Percentiles rank a stretch among this genome's conserved stretches.
phyloP scores from a whole-genome alignment of 2,113 vertebrate species.

The Tupaia chinensis region DNA sequence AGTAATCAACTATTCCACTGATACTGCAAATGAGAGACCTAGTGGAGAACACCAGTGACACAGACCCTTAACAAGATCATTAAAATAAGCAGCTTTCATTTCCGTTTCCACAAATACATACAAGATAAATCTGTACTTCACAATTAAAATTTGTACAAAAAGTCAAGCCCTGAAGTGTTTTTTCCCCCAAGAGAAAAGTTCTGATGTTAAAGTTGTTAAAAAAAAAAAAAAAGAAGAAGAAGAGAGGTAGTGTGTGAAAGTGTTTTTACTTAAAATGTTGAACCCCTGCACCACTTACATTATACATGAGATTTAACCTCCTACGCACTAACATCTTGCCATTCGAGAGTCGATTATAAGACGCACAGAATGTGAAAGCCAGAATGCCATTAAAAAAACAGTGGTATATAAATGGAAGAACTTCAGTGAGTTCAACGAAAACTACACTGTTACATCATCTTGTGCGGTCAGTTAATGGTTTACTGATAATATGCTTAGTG shows the following conservation, averaged over 20 bases:
- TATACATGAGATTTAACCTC: conserved; percentile 80
- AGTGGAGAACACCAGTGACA: conserved; percentile 77
- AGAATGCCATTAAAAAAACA: conserved; percentile 64
- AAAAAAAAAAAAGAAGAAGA: conserved; percentile 67
- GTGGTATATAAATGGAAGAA: conserved; percentile 79
- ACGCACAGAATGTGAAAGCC: conserved; percentile 13
- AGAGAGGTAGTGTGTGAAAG: conserved; percentile 90
- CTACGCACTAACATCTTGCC: conserved; percentile 71
- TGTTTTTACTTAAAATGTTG: conserved; percentile 82
- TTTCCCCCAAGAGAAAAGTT: conserved; percentile 80
- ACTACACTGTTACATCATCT: conserved; percentile 76
- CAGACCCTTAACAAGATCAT: conserved; percentile 61
- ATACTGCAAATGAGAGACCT: conserved; percentile 81
- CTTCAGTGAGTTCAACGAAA: conserved; percentile 74
- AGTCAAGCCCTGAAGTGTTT: conserved; percentile 87
- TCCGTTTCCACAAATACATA: conserved; percentile 71
- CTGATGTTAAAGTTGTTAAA: conserved; percentile 81
- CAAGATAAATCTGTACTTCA: conserved; percentile 73
- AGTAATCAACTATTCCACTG: conserved; percentile 73
- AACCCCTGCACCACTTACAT: conserved; percentile 82
- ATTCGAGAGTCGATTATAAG: conserved; percentile 41
- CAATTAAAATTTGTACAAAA: conserved; percentile 85
- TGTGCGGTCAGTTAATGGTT: conserved; percentile 75
- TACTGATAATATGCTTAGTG: conserved; percentile 52
- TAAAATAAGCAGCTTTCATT: conserved; percentile 83